Conservation (phyloP, 2,113 vertebrate genomes). For the Myanophis thanlyinensis region DNA sequence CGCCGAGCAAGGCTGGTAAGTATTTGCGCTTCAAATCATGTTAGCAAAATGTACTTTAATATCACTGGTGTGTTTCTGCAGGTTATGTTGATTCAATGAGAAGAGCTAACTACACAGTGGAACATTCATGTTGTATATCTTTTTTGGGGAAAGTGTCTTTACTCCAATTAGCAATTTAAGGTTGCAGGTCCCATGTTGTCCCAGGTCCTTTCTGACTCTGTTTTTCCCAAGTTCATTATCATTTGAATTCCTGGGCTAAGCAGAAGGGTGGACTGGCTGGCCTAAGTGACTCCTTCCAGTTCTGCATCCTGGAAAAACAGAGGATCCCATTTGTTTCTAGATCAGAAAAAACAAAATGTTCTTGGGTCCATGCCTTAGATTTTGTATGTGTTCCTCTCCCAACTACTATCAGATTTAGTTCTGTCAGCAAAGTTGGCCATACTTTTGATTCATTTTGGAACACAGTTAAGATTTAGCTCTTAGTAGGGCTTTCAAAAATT, state of each 20-base stretch:
- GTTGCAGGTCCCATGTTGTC: background rate
- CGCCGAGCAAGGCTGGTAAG: slow-evolving; percentile 84
- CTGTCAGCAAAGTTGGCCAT: background rate
- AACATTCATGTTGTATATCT: background rate
- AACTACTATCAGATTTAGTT: background rate
- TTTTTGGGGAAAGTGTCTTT: background rate
- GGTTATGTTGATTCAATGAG: background rate
- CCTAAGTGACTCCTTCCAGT: background rate
- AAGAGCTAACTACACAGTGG: background rate
- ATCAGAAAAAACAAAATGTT: background rate
- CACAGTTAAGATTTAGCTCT: background rate
- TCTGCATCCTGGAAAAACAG: background rate
- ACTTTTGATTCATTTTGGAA: background rate
- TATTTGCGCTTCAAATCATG: background rate
- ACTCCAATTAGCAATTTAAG: background rate
- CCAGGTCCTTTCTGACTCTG: background rate
- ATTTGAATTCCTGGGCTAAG: background rate
- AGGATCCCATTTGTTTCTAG: background rate
- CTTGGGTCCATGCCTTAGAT: background rate
- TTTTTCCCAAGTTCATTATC: background rate
- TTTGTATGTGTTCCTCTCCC: background rate
- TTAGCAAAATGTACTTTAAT: background rate
- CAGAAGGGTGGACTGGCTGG: background rate
- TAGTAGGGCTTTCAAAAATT: background rate
- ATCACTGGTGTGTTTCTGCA: background rate